Evolutionary conservation across 2,888 invertebrate species (phyloP), one percentile per base, ranked within the genome.

Genomic region (Polia nebulosa): DNA sequence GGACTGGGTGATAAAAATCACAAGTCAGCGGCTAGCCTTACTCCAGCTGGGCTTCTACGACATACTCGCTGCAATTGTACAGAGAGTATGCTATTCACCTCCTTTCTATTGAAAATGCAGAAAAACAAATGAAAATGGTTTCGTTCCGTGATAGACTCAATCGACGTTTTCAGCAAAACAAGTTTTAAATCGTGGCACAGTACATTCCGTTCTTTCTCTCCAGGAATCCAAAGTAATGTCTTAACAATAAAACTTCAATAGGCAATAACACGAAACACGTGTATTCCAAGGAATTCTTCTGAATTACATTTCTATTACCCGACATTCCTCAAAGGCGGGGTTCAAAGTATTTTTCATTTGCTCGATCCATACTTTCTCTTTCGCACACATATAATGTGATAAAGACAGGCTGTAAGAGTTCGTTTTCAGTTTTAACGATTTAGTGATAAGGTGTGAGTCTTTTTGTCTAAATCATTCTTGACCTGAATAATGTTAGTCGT

Each of bases 231-330:
- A 62, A 76, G 44, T 34, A 25, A 67, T 80, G 45, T 75, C 55
- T n/a, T 27, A 55, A 66, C 80, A 65, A 80, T 69, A 69, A 76
- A 80, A 62, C 71, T 80, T 62, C 58, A 76, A 69, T 80, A 47
- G 45, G 76, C 58, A 57, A 75, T 76, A 69, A 61, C 53, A 59
- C 27, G 29, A 36, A 59, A 80, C 76, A 76, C 76, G 81, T 76
- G 76, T 76, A 80, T 25, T 61, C 25, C 44, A 39, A 76, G 61
- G 70, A 55, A 80, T 76, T 49, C 81, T 76, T 60, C 52, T 61
- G 36, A 61, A 76, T 80, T 80, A 80, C 68, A 61, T 80, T 76
- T 76, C 76, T 80, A 76, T 76, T 76, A 58, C 69, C 52, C 15
- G 17, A 58, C 57, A 76, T 76, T 76, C 55, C 39, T 58, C 53